phyloP scores from a whole-genome alignment of 2,888 invertebrate species.

The Apodemia zela region DNA sequence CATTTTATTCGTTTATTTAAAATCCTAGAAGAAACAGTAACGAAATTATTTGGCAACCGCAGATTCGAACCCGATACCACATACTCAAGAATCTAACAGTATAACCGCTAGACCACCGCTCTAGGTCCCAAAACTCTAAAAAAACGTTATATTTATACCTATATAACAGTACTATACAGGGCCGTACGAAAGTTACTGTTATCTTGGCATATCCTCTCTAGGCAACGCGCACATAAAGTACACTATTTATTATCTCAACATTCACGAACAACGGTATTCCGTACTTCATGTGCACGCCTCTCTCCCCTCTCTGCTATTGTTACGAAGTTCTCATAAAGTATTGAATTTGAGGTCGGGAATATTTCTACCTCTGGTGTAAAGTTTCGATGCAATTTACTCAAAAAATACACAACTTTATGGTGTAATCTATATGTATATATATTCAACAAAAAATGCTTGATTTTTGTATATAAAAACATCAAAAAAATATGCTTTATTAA shows the following conservation, averaged over 20 bases:
- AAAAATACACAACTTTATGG: slow-evolving; percentile 21
- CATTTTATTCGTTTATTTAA: too few relatives aligned
- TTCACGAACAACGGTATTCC: slow-evolving; percentile 48
- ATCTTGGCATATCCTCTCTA: slow-evolving; percentile 82
- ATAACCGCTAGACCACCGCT: slow-evolving; percentile 27
- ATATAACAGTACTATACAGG: slow-evolving; percentile 44
- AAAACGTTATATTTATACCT: slow-evolving; percentile 60
- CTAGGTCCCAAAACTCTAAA: slow-evolving; percentile 54
- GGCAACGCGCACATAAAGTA: slow-evolving; percentile 72
- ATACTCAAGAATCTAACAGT: not conserved
- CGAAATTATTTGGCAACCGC: too few relatives aligned
- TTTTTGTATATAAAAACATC: slow-evolving; percentile 57
- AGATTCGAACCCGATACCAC: not conserved
- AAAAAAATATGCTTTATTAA: slow-evolving; percentile 22
- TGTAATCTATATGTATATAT: slow-evolving; percentile 39
- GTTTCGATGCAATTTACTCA: slow-evolving; percentile 49
- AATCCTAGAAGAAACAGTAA: too few relatives aligned
- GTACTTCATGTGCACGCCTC: slow-evolving; percentile 65
- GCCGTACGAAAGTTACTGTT: slow-evolving; percentile 80
- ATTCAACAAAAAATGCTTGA: slow-evolving; percentile 50
- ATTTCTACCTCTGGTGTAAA: slow-evolving; percentile 68
- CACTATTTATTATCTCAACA: slow-evolving; percentile 50
- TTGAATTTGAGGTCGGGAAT: slow-evolving; percentile 72
- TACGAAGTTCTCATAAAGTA: slow-evolving; percentile 76
- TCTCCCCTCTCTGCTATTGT: slow-evolving; percentile 80